These are phyloP conservation scores for Ips nitidus DNA, from an alignment of 1,140 invertebrate genomes.

Conservation along the genomic window DNA sequence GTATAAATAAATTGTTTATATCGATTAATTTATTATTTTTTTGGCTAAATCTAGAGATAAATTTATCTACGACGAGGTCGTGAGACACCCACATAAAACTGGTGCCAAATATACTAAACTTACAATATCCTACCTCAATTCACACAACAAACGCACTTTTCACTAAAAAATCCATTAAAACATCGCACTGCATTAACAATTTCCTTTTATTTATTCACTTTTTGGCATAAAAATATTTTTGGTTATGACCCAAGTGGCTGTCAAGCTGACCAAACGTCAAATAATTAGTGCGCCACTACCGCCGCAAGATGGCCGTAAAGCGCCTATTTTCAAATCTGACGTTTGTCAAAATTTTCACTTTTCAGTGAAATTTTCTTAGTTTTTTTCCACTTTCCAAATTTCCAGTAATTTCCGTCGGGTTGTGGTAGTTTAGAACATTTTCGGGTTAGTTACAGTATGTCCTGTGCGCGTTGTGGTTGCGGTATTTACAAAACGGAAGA, in stretches of 20 bases:
- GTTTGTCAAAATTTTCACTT: constrained; percentile 10
- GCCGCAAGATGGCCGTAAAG: constrained; percentile 10
- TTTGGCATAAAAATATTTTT: constrained; percentile 39
- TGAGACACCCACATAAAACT: constrained; percentile 27
- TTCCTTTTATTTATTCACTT: constrained; percentile 37
- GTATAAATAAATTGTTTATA: constrained; percentile 27
- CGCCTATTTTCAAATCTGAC: constrained; percentile 2
- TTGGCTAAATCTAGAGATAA: neutral
- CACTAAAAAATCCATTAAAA: constrained; percentile 28
- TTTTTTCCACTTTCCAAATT: constrained; percentile 26
- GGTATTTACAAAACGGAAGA: constrained; percentile 53
- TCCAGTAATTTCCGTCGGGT: constrained; percentile 6
- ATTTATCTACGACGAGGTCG: constrained; percentile 14
- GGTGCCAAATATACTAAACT: neutral
- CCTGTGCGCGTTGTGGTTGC: constrained; percentile 52
- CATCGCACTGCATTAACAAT: constrained; percentile 27
- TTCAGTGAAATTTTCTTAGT: neutral
- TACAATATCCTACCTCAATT: constrained; percentile 13
- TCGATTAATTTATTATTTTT: constrained; percentile 27
- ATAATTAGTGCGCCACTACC: too few relatives aligned
- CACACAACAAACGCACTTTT: constrained; percentile 13
- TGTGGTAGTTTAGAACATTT: neutral
- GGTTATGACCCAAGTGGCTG: constrained; percentile 39
- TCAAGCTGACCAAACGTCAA: constrained; percentile 19
- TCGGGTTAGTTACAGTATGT: constrained; percentile 15